A percentile compares a stretch with the other conserved stretches of the same genome.
phyloP scores from a whole-genome alignment of 2,797 vertebrate species.

The Lacerta viridis region DNA sequence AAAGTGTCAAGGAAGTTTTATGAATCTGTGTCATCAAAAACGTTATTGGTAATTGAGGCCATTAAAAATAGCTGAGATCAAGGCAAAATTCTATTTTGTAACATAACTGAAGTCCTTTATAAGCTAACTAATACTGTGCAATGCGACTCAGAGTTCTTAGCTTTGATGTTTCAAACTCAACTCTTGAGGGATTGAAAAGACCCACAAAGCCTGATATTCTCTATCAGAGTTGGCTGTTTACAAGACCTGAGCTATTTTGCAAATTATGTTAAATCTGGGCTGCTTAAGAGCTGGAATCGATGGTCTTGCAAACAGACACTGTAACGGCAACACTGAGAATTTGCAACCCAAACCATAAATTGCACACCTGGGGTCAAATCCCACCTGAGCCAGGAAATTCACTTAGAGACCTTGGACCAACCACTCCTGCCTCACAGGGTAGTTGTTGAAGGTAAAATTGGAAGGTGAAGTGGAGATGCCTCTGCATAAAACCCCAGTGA shows the following conservation, averaged over 20 bases:
- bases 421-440: background rate
- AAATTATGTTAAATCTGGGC: background rate
- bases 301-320: background rate
- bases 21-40: background rate
- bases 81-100: background rate
- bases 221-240: background rate
- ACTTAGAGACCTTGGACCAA: background rate
- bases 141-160: background rate
- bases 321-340: background rate
- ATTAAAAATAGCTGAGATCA: slow-evolving; percentile 18
- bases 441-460: background rate
- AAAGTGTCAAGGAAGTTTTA: background rate
- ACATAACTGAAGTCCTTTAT: background rate
- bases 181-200: background rate
- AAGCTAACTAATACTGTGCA: background rate
- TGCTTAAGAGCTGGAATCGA: background rate
- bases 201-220: background rate
- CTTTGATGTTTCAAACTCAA: slow-evolving; percentile 1
- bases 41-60: background rate
- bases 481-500: background rate
- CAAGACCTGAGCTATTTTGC: background rate
- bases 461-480: background rate
- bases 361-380: background rate
- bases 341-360: background rate
- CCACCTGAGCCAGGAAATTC: background rate